phyloP scores from a whole-genome alignment of 2,113 vertebrate genomes.

The Nyctereutes procyonoides region DNA sequence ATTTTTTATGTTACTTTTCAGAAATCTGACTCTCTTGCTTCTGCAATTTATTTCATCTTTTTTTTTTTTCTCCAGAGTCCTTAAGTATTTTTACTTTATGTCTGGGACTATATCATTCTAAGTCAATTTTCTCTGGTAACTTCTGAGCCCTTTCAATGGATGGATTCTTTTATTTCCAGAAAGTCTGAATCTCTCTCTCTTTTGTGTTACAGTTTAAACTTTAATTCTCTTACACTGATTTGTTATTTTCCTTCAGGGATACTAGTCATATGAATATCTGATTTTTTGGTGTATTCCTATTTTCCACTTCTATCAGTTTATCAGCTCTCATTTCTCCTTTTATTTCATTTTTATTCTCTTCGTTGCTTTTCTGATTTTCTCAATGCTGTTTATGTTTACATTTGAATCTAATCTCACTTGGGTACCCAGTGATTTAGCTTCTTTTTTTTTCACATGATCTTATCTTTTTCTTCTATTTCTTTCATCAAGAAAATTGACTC shows the following conservation, averaged over 20 bases:
- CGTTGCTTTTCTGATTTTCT: not conserved
- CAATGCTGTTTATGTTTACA: not conserved
- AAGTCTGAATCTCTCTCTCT: not conserved
- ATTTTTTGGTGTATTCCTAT: not conserved
- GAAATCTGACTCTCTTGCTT: not conserved
- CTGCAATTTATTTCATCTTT: not conserved
- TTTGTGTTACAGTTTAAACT: not conserved
- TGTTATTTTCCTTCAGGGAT: not conserved
- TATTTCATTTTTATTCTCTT: not conserved
- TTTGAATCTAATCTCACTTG: not conserved
- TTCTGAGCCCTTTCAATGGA: not conserved
- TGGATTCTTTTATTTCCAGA: not conserved
- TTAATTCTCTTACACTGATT: not conserved
- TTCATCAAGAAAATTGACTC: not conserved
- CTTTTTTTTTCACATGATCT: not conserved
- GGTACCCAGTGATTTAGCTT: not conserved
- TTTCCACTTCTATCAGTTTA: not conserved
- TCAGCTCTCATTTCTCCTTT: not conserved
- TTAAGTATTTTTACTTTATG: not conserved
- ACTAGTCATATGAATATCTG: not conserved
- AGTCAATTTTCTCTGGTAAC: not conserved
- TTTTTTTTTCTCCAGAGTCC: not conserved
- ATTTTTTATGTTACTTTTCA: not conserved
- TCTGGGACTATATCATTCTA: not conserved
- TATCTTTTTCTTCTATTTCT: not conserved